phyloP scores from a whole-genome alignment of 2,113 vertebrate species.

The human region GRCh38 chr7:92449501-92450000 shows the following conservation, averaged over 20 bases:
- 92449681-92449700: too few species aligned
- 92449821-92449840: too few species aligned
- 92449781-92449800: too few species aligned
- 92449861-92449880: too few species aligned
- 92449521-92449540: background rate
- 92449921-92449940: background rate
- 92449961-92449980: constrained; percentile 35
- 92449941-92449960: background rate
- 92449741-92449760: too few species aligned
- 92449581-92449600: background rate
- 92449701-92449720: too few species aligned
- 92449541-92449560: background rate
- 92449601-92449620: background rate
- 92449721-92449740: too few species aligned
- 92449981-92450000: background rate
- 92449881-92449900: too few species aligned
- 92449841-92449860: too few species aligned
- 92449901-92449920: background rate
- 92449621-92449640: background rate
- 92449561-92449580: background rate
- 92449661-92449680: background rate
- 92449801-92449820: too few species aligned
- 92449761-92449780: too few species aligned
- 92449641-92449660: background rate
- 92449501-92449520: background rate